A percentile compares a stretch with the other conserved stretches of the same genome.
These are phyloP conservation scores for Urosaurus nigricauda DNA, from an alignment of 2,797 vertebrate genomes.

Conservation along the genomic window DNA sequence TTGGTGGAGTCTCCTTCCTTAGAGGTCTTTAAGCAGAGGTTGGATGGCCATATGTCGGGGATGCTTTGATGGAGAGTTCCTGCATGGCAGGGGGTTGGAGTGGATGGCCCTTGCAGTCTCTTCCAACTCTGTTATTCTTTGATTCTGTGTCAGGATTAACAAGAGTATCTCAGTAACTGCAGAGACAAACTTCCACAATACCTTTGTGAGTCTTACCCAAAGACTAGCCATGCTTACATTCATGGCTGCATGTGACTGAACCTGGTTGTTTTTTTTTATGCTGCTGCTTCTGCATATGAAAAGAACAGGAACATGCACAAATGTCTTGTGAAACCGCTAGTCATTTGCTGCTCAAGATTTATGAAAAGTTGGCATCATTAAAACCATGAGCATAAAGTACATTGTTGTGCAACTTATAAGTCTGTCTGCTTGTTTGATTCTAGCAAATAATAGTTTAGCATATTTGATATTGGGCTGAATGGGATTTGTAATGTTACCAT, in stretches of 20 bases:
- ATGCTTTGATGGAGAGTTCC: no score
- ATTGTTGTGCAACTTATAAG: not conserved
- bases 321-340: not conserved
- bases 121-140: no score
- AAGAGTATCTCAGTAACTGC: not conserved
- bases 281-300: not conserved
- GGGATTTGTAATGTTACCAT: not conserved
- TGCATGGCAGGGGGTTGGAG: no score
- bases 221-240: not conserved
- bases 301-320: not conserved
- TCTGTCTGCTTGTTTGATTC: not conserved
- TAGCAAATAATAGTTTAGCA: not conserved
- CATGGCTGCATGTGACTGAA: not conserved
- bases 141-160: not conserved
- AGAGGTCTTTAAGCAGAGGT: no score
- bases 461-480: not conserved
- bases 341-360: not conserved
- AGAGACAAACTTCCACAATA: not conserved
- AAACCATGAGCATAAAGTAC: not conserved
- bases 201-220: not conserved
- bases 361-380: not conserved
- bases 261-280: not conserved
- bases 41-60: no score
- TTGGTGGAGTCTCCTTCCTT: no score
- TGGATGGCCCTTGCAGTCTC: no score